Evolutionary conservation across 2,888 invertebrate species (phyloP).

Genomic region (Thymelicus sylvestris): DNA sequence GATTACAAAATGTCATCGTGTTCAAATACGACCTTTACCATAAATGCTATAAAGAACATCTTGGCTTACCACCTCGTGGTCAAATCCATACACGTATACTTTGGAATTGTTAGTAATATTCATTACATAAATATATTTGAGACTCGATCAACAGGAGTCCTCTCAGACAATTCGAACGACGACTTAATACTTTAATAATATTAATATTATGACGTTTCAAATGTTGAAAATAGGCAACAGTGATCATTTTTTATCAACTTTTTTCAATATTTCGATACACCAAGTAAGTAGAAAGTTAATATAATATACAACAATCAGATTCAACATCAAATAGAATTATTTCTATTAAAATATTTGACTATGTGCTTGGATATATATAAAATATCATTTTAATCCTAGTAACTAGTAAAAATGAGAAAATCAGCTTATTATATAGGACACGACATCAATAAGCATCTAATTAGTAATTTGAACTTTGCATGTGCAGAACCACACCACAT

Average conservation of each 20-base stretch:
- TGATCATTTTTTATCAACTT: constrained; percentile 13
- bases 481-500: constrained; percentile 5
- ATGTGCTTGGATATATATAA: constrained; percentile 25
- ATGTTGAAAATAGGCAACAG: constrained; percentile 33
- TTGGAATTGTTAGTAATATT: constrained; percentile 18
- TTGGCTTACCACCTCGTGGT: constrained; percentile 14
- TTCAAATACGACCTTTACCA: constrained; percentile 19
- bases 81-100: constrained; percentile 8
- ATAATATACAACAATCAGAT: constrained; percentile 23
- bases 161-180: too few species aligned
- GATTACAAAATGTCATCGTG: constrained; percentile 16
- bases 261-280: constrained; percentile 21
- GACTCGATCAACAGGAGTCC: background rate
- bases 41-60: constrained; percentile 31
- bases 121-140: constrained; percentile 16
- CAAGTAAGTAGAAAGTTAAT: constrained; percentile 15
- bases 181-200: background rate
- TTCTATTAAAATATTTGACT: constrained; percentile 31
- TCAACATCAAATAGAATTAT: constrained; percentile 24
- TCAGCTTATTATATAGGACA: constrained; percentile 16
- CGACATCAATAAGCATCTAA: constrained; percentile 24
- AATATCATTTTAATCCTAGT: constrained; percentile 15
- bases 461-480: constrained; percentile 20
- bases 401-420: constrained; percentile 15
- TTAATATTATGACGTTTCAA: background rate